These are phyloP conservation scores for Amaurobius ferox DNA, from an alignment of 2,888 invertebrate species.

Conservation along the genomic window DNA sequence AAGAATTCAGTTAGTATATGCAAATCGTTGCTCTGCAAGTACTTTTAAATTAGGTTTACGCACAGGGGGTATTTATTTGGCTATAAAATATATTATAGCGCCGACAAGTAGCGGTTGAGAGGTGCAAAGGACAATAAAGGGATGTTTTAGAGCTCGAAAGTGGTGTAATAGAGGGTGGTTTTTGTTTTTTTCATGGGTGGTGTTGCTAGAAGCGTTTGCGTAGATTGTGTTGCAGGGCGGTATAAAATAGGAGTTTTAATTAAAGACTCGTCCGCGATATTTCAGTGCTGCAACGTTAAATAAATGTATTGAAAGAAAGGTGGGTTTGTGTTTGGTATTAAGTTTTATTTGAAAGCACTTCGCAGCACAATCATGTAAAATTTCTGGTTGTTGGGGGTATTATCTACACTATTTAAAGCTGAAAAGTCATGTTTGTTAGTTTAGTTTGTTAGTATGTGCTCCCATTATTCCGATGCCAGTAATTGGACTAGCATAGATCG, in stretches of 20 bases:
- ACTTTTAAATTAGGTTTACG: conserved; percentile 70
- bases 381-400: too few species aligned
- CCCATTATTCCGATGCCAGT: too few species aligned
- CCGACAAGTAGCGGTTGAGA: conserved; percentile 17
- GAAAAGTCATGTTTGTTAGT: too few species aligned
- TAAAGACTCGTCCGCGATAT: conserved; percentile 4
- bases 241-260: conserved; percentile 9
- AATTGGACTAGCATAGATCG: too few species aligned
- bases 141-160: conserved; percentile 26
- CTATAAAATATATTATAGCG: conserved; percentile 62
- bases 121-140: conserved; percentile 43
- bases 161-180: conserved; percentile 12
- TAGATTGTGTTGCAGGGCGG: neutral
- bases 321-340: neutral
- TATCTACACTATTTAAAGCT: too few species aligned
- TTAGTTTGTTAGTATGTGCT: too few species aligned
- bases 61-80: conserved; percentile 60
- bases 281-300: neutral
- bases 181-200: neutral
- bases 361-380: too few species aligned
- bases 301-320: neutral
- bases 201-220: neutral
- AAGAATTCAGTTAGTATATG: conserved; percentile 71
- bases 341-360: neutral
- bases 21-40: conserved; percentile 66